phyloP scores from a whole-genome alignment of 2,113 vertebrate species.

The Percina caprodes region DNA sequence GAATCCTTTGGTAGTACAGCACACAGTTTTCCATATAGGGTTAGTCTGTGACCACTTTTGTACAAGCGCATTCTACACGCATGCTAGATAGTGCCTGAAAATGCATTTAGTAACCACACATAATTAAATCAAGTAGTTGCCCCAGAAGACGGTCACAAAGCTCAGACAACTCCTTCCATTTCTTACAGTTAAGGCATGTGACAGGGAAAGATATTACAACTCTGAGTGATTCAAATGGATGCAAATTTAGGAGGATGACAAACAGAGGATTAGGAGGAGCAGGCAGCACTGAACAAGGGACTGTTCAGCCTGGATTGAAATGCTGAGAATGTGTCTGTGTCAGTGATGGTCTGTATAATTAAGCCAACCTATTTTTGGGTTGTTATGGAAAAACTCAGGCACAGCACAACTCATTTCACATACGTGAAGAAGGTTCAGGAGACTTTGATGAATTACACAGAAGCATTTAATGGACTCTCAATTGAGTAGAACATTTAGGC shows the following conservation, averaged over 20 bases:
- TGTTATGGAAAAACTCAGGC: no score
- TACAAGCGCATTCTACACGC: not conserved
- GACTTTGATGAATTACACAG: no score
- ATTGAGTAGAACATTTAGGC: no score
- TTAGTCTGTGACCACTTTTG: not conserved
- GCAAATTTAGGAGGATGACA: conserved; percentile 23
- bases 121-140: not conserved
- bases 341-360: conserved; percentile 31
- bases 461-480: no score
- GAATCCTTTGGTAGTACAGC: not conserved
- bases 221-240: conserved; percentile 41
- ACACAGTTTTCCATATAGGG: not conserved
- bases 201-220: conserved; percentile 1
- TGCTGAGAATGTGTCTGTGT: conserved; percentile 12
- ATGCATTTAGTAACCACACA: not conserved
- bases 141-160: not conserved
- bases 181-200: conserved; percentile 18
- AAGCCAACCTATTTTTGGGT: not conserved
- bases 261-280: conserved; percentile 53
- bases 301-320: conserved; percentile 47
- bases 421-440: no score
- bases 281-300: conserved; percentile 38
- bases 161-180: conserved; percentile 4
- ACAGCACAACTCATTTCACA: no score
- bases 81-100: conserved; percentile 6